These are phyloP conservation scores for Fregetta grallaria DNA, from an alignment of 2,113 vertebrate species.

Conservation along the genomic window DNA sequence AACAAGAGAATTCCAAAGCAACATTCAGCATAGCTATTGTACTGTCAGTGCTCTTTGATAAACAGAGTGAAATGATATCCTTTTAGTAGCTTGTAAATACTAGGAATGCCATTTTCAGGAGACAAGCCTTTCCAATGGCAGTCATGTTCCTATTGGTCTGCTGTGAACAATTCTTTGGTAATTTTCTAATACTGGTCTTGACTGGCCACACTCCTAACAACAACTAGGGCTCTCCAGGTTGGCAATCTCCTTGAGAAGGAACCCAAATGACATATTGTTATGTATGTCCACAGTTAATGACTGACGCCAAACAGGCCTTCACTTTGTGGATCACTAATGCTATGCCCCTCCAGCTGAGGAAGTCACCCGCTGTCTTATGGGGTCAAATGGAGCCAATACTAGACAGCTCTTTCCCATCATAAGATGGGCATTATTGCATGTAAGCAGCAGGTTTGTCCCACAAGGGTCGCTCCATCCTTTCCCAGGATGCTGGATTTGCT, in stretches of 20 bases:
- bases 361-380: accelerated
- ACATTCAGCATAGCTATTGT: background rate
- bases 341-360: background rate
- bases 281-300: background rate
- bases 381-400: background rate
- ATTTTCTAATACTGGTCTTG: background rate
- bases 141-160: background rate
- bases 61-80: background rate
- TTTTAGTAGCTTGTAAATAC: background rate
- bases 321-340: background rate
- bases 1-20: background rate
- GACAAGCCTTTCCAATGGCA: background rate
- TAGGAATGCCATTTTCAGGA: background rate
- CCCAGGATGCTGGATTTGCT: background rate
- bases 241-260: background rate
- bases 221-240: background rate
- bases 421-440: background rate
- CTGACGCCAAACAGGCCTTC: background rate
- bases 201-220: background rate
- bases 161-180: background rate
- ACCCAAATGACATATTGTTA: background rate
- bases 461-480: background rate
- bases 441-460: background rate
- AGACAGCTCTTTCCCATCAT: background rate
- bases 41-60: background rate